phyloP scores from a whole-genome alignment of 1,140 invertebrate species.

The Acromyrmex charruanus region DNA sequence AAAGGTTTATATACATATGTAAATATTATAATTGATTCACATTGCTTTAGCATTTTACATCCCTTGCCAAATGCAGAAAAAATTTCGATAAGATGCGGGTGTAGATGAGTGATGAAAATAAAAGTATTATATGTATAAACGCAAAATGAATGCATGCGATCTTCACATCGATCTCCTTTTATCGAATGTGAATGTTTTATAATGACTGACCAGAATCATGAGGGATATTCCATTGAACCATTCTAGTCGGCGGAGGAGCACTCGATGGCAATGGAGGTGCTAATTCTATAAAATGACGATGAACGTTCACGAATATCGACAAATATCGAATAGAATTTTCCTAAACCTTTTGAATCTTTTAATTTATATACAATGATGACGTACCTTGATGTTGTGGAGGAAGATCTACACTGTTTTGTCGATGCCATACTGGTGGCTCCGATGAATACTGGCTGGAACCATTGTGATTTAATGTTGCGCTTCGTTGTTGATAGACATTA shows the following conservation, averaged over 20 bases:
- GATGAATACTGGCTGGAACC: slow-evolving; percentile 82
- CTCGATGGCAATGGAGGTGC: slow-evolving; percentile 85
- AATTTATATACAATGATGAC: neutral
- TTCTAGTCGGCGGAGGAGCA: slow-evolving; percentile 83
- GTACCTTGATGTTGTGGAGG: slow-evolving; percentile 82
- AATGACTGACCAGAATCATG: slow-evolving; percentile 84
- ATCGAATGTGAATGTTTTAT: slow-evolving; percentile 48
- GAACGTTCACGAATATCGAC: slow-evolving; percentile 51
- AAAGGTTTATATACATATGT: neutral
- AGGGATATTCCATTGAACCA: slow-evolving; percentile 82
- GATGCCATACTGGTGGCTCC: slow-evolving; percentile 80
- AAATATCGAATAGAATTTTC: slow-evolving; percentile 47
- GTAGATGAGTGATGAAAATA: slow-evolving; percentile 11
- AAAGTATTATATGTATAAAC: slow-evolving; percentile 4
- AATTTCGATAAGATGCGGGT: slow-evolving; percentile 5
- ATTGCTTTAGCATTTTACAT: slow-evolving; percentile 18
- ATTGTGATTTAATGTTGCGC: slow-evolving; percentile 83
- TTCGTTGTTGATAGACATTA: slow-evolving; percentile 81
- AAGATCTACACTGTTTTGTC: slow-evolving; percentile 79
- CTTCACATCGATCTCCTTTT: slow-evolving; percentile 34
- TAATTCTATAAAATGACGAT: slow-evolving; percentile 83
- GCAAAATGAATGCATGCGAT: slow-evolving; percentile 38
- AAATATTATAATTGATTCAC: slow-evolving; percentile 7
- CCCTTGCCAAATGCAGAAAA: slow-evolving; percentile 17
- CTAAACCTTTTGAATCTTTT: slow-evolving; percentile 26